A percentile compares a stretch with the other conserved stretches of the same genome.
These are phyloP conservation scores for Aldrovandia affinis DNA, from an alignment of 2,797 vertebrate genomes.

Conservation along the genomic window DNA sequence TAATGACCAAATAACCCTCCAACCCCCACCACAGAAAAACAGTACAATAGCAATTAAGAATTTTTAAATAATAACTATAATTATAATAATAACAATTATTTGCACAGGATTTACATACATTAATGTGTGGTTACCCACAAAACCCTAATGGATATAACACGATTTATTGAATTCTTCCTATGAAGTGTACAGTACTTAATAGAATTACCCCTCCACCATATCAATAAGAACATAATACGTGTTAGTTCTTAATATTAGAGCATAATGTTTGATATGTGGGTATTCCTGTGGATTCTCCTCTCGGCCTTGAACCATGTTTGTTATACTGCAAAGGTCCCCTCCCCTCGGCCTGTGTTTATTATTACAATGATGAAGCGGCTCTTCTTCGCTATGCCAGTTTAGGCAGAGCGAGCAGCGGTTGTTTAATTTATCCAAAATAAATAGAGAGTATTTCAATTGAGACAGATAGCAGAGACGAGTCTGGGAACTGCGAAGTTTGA, in stretches of 20 bases:
- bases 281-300: conserved; percentile 64
- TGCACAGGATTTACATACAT: too few relatives aligned
- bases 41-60: conserved; percentile 33
- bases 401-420: conserved; percentile 77
- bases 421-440: conserved; percentile 84
- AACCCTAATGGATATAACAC: too few relatives aligned
- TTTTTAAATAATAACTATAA: too few relatives aligned
- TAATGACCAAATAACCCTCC: conserved; percentile 30
- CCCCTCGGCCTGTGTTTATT: conserved; percentile 70
- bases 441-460: conserved; percentile 79
- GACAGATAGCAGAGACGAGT: conserved; percentile 79
- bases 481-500: conserved; percentile 80
- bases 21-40: too few relatives aligned
- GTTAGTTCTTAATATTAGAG: conserved; percentile 69
- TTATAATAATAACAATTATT: too few relatives aligned
- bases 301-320: conserved; percentile 63
- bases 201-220: conserved; percentile 51
- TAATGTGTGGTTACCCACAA: too few relatives aligned
- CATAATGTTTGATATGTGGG: conserved; percentile 57
- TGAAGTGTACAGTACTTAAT: conserved; percentile 58
- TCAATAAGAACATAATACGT: conserved; percentile 67
- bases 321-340: conserved; percentile 60
- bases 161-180: conserved; percentile 35
- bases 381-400: conserved; percentile 71
- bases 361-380: conserved; percentile 79